Base-by-base conservation (phyloP, 1,140 invertebrate genomes). In the Telenomus remus region DNA sequence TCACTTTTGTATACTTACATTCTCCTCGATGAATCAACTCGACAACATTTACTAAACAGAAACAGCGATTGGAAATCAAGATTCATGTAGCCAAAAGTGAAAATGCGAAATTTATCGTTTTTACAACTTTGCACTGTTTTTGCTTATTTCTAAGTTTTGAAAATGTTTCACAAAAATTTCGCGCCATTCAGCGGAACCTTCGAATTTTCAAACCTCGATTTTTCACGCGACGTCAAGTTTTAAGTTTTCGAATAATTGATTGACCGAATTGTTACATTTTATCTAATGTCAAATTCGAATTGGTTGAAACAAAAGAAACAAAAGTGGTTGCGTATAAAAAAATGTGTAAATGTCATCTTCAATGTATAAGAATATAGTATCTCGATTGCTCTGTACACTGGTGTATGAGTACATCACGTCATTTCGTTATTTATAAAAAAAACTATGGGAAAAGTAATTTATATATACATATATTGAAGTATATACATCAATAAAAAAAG, bases 301-400 rank as follows among this genome's bases (percentile, higher is more conserved):
- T 57, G 55, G 15, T 68, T 77, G 66, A 35, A 16, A 65, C 66
- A 39, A 43, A 56, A 27, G 53, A 61, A 46, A 76, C 55, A n/a
- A 16, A 59, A 51, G 63, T 51, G 19, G 63, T 66, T 72, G 63
- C 68, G 27, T 68, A 77, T 35, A 68, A n/a, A 1, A 1, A 76
- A 78, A 69, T 71, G 59, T 78, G 27, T 78, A 78, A 73, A 70
- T 78, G 70, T 78, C 60, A 69, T 53, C n/a, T 68, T 57, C 71
- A 68, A 74, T 68, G 54, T 69, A 11, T 78, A 78, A 73, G 54
- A 70, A 70, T 27, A 27, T 78, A 78, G 51, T 73, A 65, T 57
- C 51, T 61, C 39, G 75, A 73, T 78, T 64, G 35, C 69, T 66
- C 75, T 69, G 69, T 73, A 78, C 76, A 78, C 75, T 59, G 75